These are phyloP conservation scores for Palythoa heliodiscus DNA, from an alignment of 92 coral and sea anemone species.

Conservation along the genomic window DNA sequence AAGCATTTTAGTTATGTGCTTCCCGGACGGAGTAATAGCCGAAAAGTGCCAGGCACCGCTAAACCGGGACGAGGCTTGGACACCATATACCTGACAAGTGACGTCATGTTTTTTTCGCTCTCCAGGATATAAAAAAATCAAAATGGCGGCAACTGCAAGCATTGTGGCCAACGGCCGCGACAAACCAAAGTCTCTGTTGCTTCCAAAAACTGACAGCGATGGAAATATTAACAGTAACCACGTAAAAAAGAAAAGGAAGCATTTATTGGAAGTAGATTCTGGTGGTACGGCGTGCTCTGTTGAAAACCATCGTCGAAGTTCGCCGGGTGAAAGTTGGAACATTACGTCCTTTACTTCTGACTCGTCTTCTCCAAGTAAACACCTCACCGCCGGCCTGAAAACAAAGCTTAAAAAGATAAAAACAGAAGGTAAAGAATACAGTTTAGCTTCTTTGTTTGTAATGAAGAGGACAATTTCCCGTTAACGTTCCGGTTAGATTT, in stretches of 20 bases:
- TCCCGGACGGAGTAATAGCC: too few relatives aligned
- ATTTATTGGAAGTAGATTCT: slow-evolving; percentile 47
- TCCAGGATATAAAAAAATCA: slow-evolving; percentile 43
- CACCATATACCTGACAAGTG: slow-evolving; percentile 9
- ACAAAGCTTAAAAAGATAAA: slow-evolving; percentile 91
- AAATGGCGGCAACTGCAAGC: slow-evolving; percentile 73
- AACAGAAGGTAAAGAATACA: slow-evolving; percentile 73
- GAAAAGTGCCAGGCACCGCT: not conserved
- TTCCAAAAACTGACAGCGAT: slow-evolving; percentile 51
- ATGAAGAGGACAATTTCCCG: slow-evolving; percentile 4
- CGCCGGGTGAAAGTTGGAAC: slow-evolving; percentile 89
- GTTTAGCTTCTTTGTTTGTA: not conserved
- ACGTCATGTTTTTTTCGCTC: slow-evolving; percentile 11
- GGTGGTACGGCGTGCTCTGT: slow-evolving; percentile 39
- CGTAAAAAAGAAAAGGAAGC: slow-evolving; percentile 84
- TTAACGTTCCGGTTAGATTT: not conserved
- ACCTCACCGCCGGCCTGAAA: slow-evolving; percentile 72
- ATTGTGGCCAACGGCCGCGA: slow-evolving; percentile 71
- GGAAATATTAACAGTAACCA: slow-evolving; percentile 64
- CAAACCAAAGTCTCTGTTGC: slow-evolving; percentile 58
- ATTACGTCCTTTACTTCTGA: slow-evolving; percentile 74
- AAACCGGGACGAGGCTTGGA: not conserved
- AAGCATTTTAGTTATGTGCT: too few relatives aligned
- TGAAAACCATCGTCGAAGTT: slow-evolving; percentile 59
- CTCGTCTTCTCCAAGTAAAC: slow-evolving; percentile 79